Evolutionary conservation across 1,140 invertebrate genomes (phyloP), one percentile per base, ranked within the genome.

Genomic region (Heliconius congener): DNA sequence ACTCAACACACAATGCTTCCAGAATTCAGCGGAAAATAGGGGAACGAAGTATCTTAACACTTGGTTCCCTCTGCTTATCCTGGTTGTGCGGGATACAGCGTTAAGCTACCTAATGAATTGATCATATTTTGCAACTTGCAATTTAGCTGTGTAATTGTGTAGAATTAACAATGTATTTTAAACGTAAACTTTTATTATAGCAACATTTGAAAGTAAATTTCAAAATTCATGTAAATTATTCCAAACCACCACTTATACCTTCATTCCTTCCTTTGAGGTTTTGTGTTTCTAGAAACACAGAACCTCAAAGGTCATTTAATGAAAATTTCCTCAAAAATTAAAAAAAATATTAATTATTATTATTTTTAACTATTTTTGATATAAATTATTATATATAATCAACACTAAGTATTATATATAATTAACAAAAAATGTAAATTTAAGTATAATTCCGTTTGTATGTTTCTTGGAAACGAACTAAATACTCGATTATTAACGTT

Each of bases 351-450:
- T 0, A 1, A 30, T 30, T 30, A 30, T 30, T 30, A 30, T 23
- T 66, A 66, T 66, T 66, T 66, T 30, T 4, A 57, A 27, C 27
- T 30, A 30, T 66, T 66, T 66, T 66, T 66, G 60, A 57, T 57
- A 57, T 66, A 30, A 30, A 27, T 13, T 66, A 11, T 23, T 23
- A 23, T 23, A 23, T 23, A 23, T 23, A 23, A 23, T 23, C 0
- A 23, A 23, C 60, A 30, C 23, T 66, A 30, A 66, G 60, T 66
- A 30, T 66, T 66, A 27, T 11, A n/a, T 57, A 23, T 66, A 27
- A 60, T 9, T 52, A 52, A 60, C 55, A 60, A 66, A 66, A 66
- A 5, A 23, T 27, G 27, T 23, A 60, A 27, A 11, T 27, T 30
- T 66, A 66, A 23, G 27, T 66, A 23, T 66, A 27, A 30, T 27